Percentiles rank a stretch among this genome's conserved stretches.
Evolutionary conservation across 2,113 vertebrate genomes (phyloP).

Genomic region (Thamnophis sirtalis): DNA sequence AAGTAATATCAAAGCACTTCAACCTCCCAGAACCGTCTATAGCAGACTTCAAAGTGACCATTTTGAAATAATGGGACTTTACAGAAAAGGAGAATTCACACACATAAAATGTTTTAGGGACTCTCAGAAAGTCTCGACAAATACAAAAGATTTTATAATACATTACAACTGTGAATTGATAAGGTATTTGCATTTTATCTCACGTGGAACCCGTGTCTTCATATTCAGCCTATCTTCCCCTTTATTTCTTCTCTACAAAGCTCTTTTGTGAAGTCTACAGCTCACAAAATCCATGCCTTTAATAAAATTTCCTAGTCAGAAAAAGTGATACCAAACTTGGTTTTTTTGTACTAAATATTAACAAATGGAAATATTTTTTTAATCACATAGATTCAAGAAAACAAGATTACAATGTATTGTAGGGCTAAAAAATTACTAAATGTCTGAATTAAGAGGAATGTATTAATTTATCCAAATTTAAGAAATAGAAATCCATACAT

Average conservation of each 20-base stretch:
- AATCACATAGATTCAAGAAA: neutral
- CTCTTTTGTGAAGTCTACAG: neutral
- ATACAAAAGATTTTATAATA: neutral
- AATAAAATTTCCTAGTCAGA: neutral
- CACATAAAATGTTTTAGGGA: neutral
- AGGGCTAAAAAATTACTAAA: neutral
- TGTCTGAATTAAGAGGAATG: neutral
- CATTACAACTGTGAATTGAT: neutral
- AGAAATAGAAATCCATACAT: neutral
- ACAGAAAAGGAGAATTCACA: neutral
- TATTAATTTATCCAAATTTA: slow-evolving; percentile 2
- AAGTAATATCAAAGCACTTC: neutral
- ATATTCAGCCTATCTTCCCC: neutral
- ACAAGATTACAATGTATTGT: neutral
- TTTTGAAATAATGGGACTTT: neutral
- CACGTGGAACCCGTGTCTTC: neutral
- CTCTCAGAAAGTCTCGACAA: neutral
- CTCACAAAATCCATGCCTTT: neutral
- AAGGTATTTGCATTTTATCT: neutral
- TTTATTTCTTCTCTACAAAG: neutral
- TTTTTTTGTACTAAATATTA: neutral
- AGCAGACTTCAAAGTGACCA: neutral
- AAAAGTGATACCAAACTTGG: neutral
- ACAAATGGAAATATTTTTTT: neutral
- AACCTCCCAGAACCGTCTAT: neutral